Conservation (phyloP, 2,113 vertebrate species). For the Syngnathus typhle region DNA sequence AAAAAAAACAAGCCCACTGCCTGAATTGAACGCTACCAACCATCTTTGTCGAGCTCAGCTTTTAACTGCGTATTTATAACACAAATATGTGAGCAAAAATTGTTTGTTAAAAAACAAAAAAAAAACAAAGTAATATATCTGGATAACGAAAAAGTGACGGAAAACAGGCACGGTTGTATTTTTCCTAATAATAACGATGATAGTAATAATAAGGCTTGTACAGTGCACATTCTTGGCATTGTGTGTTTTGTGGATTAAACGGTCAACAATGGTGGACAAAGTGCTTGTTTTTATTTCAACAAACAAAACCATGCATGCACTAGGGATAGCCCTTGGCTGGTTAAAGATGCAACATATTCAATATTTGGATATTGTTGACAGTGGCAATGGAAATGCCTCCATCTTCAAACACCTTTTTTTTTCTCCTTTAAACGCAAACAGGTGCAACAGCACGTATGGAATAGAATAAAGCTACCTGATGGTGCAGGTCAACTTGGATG, state of each 20-base stretch:
- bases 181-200: conserved; percentile 45
- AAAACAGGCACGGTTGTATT: conserved; percentile 68
- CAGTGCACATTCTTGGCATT: conserved; percentile 73
- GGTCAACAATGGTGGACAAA: conserved; percentile 57
- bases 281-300: conserved; percentile 1
- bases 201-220: conserved; percentile 66
- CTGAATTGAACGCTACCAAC: conserved; percentile 37
- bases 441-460: not conserved
- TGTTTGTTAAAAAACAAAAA: not conserved
- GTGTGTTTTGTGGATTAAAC: conserved; percentile 77
- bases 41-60: conserved; percentile 66
- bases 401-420: too few species aligned
- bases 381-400: too few species aligned
- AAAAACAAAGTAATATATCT: conserved; percentile 36
- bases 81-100: conserved; percentile 50
- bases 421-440: not conserved
- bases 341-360: not conserved
- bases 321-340: not conserved
- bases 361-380: too few species aligned
- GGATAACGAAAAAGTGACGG: conserved; percentile 36
- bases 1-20: conserved; percentile 61
- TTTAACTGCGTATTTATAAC: conserved; percentile 66
- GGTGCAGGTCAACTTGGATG: not conserved
- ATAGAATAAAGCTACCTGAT: not conserved
- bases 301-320: not conserved